Base-by-base conservation (phyloP, 2,797 vertebrate species). In the Tympanoctomys barrerae region DNA sequence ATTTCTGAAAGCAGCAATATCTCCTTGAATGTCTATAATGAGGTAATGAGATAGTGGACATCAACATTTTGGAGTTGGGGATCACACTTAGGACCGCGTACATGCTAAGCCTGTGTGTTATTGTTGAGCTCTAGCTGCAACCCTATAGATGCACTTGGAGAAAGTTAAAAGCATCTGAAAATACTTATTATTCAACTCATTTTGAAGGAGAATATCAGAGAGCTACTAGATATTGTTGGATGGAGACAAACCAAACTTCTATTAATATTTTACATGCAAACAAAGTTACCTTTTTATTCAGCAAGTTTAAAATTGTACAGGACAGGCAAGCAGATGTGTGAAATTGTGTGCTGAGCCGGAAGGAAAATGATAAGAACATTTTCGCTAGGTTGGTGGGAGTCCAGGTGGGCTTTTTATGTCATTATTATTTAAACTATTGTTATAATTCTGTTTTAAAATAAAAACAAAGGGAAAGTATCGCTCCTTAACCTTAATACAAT, bases 401-500 rank as follows among this genome's bases (percentile, higher is more conserved):
- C n/a, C 28, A 42, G 39, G 31, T 79, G 86, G 89, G 31, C 5
- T 87, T 75, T 87, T 66, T 21, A 64, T 49, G 52, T 14, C n/a
- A 87, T 39, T 49, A 0, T 31, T 85, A 57, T 87, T 94, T 85
- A 79, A 94, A 90, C 73, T 85, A 70, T 24, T n/a, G 13, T 39
- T 61, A 33, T 14, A 73, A 22, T 83, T 91, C 61, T 77, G 8
- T 87, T 93, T 90, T 73, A 68, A 83, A 94, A 96, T 83, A 89
- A 68, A 54, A 91, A 31, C n/a, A 75, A 83, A 70, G 21, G 1
- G 33, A 93, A 89, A 66, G 21, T 42, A 39, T 1, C 19, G 3
- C 14, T 33, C 11, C 10, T 4, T 0, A 49, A 9, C 2, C 26
- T 77, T 75, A 68, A 18, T 82, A 95, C 18, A 90, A 59, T 57